Conservation (phyloP, 1,140 invertebrate species). For the Metaphire vulgaris region DNA sequence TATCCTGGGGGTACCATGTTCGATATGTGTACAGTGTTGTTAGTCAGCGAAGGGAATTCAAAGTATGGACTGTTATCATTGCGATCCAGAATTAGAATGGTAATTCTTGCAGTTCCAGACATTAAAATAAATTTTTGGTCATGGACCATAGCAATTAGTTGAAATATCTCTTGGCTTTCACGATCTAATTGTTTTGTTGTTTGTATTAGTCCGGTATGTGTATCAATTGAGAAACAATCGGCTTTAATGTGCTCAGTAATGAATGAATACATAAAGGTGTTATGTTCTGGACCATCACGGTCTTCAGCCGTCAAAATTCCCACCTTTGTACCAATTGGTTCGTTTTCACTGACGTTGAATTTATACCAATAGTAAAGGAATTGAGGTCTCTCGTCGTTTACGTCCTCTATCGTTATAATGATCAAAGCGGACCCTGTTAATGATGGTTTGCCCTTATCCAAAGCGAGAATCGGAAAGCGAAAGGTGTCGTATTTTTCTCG, state of each 20-base stretch:
- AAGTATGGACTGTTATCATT: constrained; percentile 7
- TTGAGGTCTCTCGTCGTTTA: constrained; percentile 46
- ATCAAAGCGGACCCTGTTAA: constrained; percentile 34
- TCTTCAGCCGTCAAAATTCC: constrained; percentile 73
- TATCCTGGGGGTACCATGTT: background rate
- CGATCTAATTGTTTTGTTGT: too few relatives aligned
- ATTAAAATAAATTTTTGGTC: background rate
- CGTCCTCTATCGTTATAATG: constrained; percentile 34
- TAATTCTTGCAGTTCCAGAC: constrained; percentile 6
- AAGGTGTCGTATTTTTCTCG: constrained; percentile 76
- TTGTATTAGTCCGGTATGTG: too few relatives aligned
- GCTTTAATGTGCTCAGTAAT: too few relatives aligned
- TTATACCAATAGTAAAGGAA: constrained; percentile 70
- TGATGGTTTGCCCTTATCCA: constrained; percentile 33
- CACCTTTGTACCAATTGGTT: constrained; percentile 63
- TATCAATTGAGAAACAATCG: too few relatives aligned
- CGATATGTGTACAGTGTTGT: constrained; percentile 1
- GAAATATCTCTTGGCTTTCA: constrained; percentile 6
- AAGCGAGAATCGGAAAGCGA: constrained; percentile 55
- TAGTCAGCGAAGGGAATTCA: too few relatives aligned
- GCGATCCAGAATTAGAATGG: background rate
- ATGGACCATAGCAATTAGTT: background rate
- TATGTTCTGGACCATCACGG: constrained; percentile 59
- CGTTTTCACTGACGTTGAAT: constrained; percentile 39
- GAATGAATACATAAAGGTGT: constrained; percentile 10